A percentile compares a stretch with the other conserved stretches of the same genome.
These are phyloP conservation scores for Probaryconus sp. DNA, from an alignment of 1,140 invertebrate species.

Conservation along the genomic window DNA sequence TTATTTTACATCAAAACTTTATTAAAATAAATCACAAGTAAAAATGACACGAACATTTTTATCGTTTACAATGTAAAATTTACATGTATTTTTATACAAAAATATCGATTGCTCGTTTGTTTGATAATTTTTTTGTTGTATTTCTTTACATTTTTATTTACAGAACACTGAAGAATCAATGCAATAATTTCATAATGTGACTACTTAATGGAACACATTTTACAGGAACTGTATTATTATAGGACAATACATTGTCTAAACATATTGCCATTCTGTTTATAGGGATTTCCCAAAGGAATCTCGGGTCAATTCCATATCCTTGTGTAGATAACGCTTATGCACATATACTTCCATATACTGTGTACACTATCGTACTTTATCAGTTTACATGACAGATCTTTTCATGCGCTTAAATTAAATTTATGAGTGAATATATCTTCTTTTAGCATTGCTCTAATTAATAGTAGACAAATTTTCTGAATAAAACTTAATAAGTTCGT, in stretches of 20 bases:
- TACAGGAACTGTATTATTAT: constrained; percentile 28
- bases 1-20: no score
- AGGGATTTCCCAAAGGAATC: constrained; percentile 39
- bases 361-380: constrained; percentile 21
- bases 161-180: constrained; percentile 1
- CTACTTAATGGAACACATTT: constrained; percentile 24
- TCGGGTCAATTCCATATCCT: constrained; percentile 33
- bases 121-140: no score
- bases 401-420: constrained; percentile 10
- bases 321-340: constrained; percentile 34
- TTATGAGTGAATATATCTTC: neutral
- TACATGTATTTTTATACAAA: no score
- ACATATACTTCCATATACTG: constrained; percentile 19
- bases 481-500: no score
- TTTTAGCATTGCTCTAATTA: no score
- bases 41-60: no score
- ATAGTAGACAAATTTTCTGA: no score
- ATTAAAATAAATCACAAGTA: no score
- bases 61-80: no score
- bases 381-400: constrained; percentile 14
- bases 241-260: constrained; percentile 23
- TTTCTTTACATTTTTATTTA: neutral
- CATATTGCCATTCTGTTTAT: constrained; percentile 40
- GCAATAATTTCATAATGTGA: constrained; percentile 12
- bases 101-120: no score